Percentiles rank a stretch among this genome's conserved stretches.
phyloP scores from a whole-genome alignment of 2,888 invertebrate genomes.

The Drosophila conformis region DNA sequence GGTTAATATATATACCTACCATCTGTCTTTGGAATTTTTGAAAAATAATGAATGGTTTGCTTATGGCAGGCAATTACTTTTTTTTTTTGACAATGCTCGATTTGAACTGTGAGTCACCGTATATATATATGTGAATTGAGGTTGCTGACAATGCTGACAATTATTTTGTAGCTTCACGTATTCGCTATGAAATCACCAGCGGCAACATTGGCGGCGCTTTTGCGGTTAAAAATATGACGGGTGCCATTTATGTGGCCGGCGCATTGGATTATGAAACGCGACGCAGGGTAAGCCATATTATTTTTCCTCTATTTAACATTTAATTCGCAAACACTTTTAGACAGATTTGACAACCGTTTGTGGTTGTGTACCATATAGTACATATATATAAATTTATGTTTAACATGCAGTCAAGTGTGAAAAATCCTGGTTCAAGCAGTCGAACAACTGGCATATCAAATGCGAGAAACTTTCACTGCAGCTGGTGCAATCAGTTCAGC shows the following conservation, averaged over 20 bases:
- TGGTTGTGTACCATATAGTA: constrained; percentile 28
- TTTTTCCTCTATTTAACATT: constrained; percentile 17
- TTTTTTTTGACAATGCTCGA: too few species aligned
- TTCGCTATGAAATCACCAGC: constrained; percentile 99
- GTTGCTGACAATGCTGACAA: constrained; percentile 33
- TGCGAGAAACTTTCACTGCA: constrained; percentile 1
- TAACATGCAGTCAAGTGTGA: constrained; percentile 56
- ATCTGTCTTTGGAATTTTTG: too few species aligned
- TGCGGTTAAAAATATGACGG: constrained; percentile 99
- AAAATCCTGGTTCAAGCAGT: constrained; percentile 6
- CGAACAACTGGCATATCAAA: background rate
- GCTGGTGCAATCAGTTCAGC: constrained; percentile 45
- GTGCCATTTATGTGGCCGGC: constrained; percentile 98
- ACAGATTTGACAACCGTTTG: constrained; percentile 20
- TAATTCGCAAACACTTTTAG: constrained; percentile 37
- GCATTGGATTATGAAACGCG: constrained; percentile 98
- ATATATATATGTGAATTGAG: too few species aligned
- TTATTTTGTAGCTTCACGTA: constrained; percentile 93
- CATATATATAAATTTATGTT: constrained; percentile 29
- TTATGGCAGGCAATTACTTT: too few species aligned
- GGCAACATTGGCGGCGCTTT: constrained; percentile 99
- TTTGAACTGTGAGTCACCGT: too few species aligned
- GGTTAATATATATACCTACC: too few species aligned
- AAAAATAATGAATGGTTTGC: too few species aligned
- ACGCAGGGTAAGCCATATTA: constrained; percentile 93